Evolutionary conservation across 2,888 invertebrate genomes (phyloP), one percentile per base, ranked within the genome.

Genomic region (Tigriopus californicus): DNA sequence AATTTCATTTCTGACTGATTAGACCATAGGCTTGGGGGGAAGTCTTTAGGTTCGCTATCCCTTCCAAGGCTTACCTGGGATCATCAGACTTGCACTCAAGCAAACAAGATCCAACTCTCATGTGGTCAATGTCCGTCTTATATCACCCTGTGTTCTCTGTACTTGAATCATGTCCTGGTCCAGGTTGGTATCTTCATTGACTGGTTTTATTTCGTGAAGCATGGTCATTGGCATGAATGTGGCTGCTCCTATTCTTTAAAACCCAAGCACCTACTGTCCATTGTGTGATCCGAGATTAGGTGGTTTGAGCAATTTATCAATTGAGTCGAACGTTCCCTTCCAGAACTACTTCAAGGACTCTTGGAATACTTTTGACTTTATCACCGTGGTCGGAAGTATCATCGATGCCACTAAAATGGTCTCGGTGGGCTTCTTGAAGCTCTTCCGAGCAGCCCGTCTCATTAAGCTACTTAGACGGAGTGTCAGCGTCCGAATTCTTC

Each of bases 291-390:
- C 46, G 8, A 20, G 6, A 5, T 8, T 5, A 8, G 15, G 11
- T 62, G 40, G 3, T 6, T 6, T 20, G 8, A 18, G 4, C 6
- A 3, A 8, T 20, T 8, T 5, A 46, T 6, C 46, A 46, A 46
- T 46, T 46, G 46, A 8, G 4, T 46, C 15, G 5, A 12, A 44
- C 46, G 46, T n/a, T 11, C 22, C 6, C 46, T 57, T 51, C 25
- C 33, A 77, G 76, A 77, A 78, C 66, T 77, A 77, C 66, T 78
- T 78, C 69, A 71, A 74, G 60, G 77, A 77, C 66, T 72, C 72
- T 0, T 77, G 77, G 77, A 77, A 77, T 66, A 69, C 74, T 44
- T 77, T 77, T 68, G 77, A 77, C 67, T 78, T 78, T 66, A 71
- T 78, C 62, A 78, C 77, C 3, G 77, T 78, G 10, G 70, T 78